Evolutionary conservation across 2,113 vertebrate species (phyloP).

Genomic region (Cyprinodon tularosa): DNA sequence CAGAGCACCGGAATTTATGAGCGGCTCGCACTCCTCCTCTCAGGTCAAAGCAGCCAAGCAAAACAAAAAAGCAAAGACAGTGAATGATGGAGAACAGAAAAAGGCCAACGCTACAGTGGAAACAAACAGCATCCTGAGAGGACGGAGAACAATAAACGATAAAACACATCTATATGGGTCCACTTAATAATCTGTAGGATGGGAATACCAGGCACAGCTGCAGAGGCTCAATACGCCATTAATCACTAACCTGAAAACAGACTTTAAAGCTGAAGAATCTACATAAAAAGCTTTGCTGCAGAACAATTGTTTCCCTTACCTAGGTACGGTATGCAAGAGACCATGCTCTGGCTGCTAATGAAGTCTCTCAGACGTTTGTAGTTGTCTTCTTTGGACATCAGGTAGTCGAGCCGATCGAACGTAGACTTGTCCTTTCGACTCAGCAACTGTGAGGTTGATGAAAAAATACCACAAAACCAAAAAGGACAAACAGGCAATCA

Average conservation of each 20-base stretch:
- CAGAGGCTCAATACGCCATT: not conserved
- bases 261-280: conserved; percentile 26
- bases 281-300: not conserved
- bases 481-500: not conserved
- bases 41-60: not conserved
- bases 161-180: conserved; percentile 2
- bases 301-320: conserved; percentile 80
- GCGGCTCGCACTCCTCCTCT: not conserved
- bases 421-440: conserved; percentile 97
- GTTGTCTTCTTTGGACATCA: conserved; percentile 99
- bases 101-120: conserved; percentile 1
- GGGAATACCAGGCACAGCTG: not conserved
- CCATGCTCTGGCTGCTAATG: conserved; percentile 98
- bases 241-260: conserved; percentile 4
- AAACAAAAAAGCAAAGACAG: not conserved
- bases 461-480: not conserved
- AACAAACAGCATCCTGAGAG: not conserved
- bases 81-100: not conserved
- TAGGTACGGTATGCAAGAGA: conserved; percentile 97
- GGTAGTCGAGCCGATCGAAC: conserved; percentile 96
- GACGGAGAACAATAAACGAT: not conserved
- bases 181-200: not conserved
- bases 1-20: conserved; percentile 16
- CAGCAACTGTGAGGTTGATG: conserved; percentile 81
- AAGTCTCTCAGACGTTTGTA: conserved; percentile 97